A percentile compares a stretch with the other conserved stretches of the same genome.
Evolutionary conservation across 35 echinoderm and acorn worm species (phyloP).

Genomic region (Heliocidaris erythrogramma): DNA sequence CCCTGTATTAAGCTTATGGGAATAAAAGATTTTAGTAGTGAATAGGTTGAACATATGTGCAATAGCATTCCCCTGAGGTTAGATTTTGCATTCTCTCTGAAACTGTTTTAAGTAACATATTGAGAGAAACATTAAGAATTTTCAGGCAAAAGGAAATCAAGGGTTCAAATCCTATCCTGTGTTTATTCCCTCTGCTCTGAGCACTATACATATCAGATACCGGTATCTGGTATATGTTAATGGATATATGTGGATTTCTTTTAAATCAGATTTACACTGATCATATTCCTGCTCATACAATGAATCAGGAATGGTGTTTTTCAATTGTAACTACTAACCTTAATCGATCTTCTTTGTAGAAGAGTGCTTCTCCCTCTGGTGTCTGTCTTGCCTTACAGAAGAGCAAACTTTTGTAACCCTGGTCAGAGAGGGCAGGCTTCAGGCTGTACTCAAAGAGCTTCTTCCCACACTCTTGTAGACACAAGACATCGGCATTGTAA

Average conservation of each 20-base stretch:
- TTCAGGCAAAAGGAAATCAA: no score
- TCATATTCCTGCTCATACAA: no score
- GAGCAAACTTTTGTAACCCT: constrained; percentile 57
- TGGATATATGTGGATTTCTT: no score
- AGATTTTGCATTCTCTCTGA: neutral
- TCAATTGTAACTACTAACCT: constrained; percentile 49
- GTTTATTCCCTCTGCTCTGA: no score
- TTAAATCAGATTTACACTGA: no score
- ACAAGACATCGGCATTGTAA: constrained; percentile 91
- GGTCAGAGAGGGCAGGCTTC: constrained; percentile 49
- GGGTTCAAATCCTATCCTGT: no score
- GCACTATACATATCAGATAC: no score
- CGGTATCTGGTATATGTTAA: no score
- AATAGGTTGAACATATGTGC: neutral
- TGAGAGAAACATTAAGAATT: no score
- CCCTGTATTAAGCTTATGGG: neutral
- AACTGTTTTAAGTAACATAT: no score
- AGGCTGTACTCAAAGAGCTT: constrained; percentile 65
- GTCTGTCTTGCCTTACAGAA: constrained; percentile 56
- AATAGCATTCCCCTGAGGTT: neutral
- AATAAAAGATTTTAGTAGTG: neutral
- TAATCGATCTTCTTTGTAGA: constrained; percentile 75
- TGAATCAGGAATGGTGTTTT: no score
- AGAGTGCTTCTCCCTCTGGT: constrained; percentile 88
- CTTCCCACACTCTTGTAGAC: constrained; percentile 87